Base-by-base conservation (phyloP, 2,797 vertebrate genomes). In the Protonibea diacanthus region DNA sequence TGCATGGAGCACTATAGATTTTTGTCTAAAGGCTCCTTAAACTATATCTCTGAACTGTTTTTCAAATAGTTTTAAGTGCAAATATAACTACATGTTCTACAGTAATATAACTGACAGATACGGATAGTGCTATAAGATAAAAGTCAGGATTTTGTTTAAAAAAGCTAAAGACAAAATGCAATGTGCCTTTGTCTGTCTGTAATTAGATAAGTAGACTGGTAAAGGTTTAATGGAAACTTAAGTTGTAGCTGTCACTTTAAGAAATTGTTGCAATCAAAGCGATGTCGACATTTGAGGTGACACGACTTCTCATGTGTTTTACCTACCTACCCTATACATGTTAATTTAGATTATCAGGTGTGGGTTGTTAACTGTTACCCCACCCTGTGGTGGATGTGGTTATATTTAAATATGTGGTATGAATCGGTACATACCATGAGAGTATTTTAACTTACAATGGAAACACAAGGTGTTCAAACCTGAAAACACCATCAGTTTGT, bases 311-410 rank as follows among this genome's bases (percentile, higher is more conserved):
- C 17, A 40, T 40, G 21, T 5, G 42, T 51, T 64, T 42, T 33
- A 27, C 13, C 66, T 48, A 45, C 33, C 33, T 38, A 38, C 8
- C 33, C 33, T 38, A 38, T n/a, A 59, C 17, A 29, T 61, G 56
- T 84, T 17, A 57, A 49, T 71, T 78, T 70, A 51, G 23, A 77
- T 72, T 72, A 74, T 80, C 51, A 69, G 44, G 59, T 60, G 76
- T 68, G 60, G 78, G 67, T 44, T 76, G 53, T 55, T 71, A 47
- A 63, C 60, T 70, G 51, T 70, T 78, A 45, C 60, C 42, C 71
- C 27, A 38, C 58, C n/a, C 7, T 81, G 74, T 59, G 81, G 74
- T 78, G 25, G 53, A 74, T 85, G 86, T 84, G 78, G 76, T 81
- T 72, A 21, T 65, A 57, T 80, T 67, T 82, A 17, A 83, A 63